Conservation (phyloP, 2,888 invertebrate genomes). For the Mythimna vitellina region DNA sequence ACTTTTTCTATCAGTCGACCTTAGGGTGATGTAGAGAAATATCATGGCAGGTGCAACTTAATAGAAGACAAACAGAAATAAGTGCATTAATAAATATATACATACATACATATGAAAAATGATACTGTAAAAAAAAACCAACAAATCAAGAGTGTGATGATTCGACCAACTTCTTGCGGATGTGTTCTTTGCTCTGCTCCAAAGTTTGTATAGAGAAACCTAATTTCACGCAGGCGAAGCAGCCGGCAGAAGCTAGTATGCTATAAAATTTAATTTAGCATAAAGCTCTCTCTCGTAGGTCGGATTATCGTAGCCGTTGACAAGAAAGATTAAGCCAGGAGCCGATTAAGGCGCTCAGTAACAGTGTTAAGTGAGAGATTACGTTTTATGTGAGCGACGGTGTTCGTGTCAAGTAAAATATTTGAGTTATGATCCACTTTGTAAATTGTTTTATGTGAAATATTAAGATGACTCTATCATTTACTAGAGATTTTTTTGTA, state of each 20-base stretch:
- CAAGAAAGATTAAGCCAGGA: conserved; percentile 57
- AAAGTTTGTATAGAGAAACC: no score
- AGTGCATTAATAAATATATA: no score
- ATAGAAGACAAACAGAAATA: no score
- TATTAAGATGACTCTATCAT: conserved; percentile 30
- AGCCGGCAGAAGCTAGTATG: conserved; percentile 10
- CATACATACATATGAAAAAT: no score
- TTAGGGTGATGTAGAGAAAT: no score
- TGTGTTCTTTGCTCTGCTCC: no score
- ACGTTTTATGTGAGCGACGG: conserved; percentile 56
- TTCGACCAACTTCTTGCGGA: no score
- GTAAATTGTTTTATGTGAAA: conserved; percentile 47
- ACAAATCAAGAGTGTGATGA: no score
- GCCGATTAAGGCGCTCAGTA: conserved; percentile 53
- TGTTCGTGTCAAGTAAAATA: conserved; percentile 56
- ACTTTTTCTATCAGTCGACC: no score
- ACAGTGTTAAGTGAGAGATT: conserved; percentile 62
- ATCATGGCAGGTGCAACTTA: no score
- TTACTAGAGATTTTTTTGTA: neutral
- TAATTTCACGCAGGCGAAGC: no score
- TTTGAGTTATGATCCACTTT: conserved; percentile 56
- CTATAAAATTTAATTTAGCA: conserved; percentile 57
- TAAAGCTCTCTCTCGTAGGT: conserved; percentile 41
- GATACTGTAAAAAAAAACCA: no score
- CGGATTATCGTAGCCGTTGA: conserved; percentile 52